Conservation (phyloP, 2,888 invertebrate species). For the Pyrocoelia pectoralis region DNA sequence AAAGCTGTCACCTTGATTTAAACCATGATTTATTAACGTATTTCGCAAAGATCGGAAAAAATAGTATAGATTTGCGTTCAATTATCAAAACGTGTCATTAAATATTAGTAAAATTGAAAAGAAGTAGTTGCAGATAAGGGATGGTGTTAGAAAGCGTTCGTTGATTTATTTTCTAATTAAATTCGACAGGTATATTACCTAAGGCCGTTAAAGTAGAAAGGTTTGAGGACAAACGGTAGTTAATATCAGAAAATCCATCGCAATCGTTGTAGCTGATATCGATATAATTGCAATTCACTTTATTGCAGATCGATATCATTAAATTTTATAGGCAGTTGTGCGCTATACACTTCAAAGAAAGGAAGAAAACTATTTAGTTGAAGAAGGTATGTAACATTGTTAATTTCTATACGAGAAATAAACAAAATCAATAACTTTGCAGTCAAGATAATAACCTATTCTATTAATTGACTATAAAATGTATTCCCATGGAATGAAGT, state of each 20-base stretch:
- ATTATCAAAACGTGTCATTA: background rate
- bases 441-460: conserved; percentile 9
- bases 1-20: conserved; percentile 9
- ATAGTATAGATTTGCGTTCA: background rate
- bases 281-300: conserved; percentile 33
- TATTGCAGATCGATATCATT: conserved; percentile 31
- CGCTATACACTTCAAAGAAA: conserved; percentile 22
- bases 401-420: conserved; percentile 15
- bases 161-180: conserved; percentile 61
- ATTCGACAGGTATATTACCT: conserved; percentile 57
- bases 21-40: background rate
- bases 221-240: conserved; percentile 48
- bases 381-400: conserved; percentile 16
- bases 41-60: background rate
- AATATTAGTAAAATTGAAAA: background rate
- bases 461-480: conserved; percentile 12
- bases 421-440: conserved; percentile 9
- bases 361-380: conserved; percentile 23
- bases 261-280: conserved; percentile 47
- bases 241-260: conserved; percentile 43
- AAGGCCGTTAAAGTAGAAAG: conserved; percentile 55
- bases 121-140: conserved; percentile 37
- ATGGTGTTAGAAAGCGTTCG: conserved; percentile 46
- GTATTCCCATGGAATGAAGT: background rate
- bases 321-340: conserved; percentile 29